Evolutionary conservation across 1,140 invertebrate species (phyloP), one percentile per base, ranked within the genome.

Genomic region (Hypsibius dujardini): DNA sequence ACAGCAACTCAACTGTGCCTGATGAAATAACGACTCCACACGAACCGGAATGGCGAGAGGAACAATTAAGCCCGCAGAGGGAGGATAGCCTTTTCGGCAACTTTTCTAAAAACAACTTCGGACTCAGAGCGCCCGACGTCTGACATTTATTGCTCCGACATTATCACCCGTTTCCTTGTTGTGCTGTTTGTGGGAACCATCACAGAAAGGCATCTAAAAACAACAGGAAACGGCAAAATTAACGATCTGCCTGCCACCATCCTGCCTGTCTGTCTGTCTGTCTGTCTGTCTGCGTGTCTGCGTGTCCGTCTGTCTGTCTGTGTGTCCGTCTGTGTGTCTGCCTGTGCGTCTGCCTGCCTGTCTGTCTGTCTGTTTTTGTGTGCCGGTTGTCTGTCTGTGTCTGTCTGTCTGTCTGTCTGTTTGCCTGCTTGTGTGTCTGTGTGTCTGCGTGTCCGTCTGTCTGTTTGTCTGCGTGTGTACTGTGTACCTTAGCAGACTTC

Each of bases 111-210:
- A 28, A 28, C 28, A 0, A 28, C 50, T 56, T 56, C 50, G n/a
- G 50, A 56, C 50, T 56, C 28, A 28, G 28, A n/a, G 7, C 50
- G 50, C n/a, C 0, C n/a, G 12, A 15, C 12, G 62, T 42, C 12
- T 45, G 42, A 67, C 42, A 42, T 67, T 67, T 0, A 42, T 42
- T 42, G 62, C 12, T 15, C 62, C 62, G 12, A 67, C 62, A 42
- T 67, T 67, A 45, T 67, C 62, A 0, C 62, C 62, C 3, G 62
- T 67, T 45, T 67, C 62, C 62, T 45, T 67, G 62, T 67, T 67
- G 42, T 67, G 42, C 12, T 15, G 12, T 45, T 67, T 67, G 42
- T 67, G 62, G 12, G 62, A 7, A 15, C 62, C 62, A 45, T 67
- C 62, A 42, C 62, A 67, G 42, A 15, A 42, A 15, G 62, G 62